Base-by-base conservation (phyloP, 30 jellyfish, hydroid and myxozoan species). In the Aurelia sp. region DNA sequence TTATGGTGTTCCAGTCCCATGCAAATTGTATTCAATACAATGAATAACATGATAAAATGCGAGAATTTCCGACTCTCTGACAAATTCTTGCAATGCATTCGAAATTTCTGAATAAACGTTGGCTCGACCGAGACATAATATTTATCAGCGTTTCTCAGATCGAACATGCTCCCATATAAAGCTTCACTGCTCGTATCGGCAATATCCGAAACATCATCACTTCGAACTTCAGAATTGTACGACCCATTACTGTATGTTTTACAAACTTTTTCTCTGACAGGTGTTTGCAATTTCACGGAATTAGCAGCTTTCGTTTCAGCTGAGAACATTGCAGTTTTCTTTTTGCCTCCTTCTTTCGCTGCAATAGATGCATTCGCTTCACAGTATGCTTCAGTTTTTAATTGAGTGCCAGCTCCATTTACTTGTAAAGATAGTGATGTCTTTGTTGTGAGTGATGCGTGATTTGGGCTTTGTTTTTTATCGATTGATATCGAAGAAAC, bases 1-100 rank as follows among this genome's bases (percentile, higher is more conserved):
- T 88, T 93, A 52, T 93, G 97, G 72, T 93, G 98, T 38, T 93
- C 98, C 66, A 93, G 72, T 47, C 96, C 98, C 98, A 93, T 93
- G 91, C 98, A 93, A 41, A 93, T 76, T 20, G 97, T 93, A 66
- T 93, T 93, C 44, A 84, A 27, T 10, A 93, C 85, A 15, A 93
- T 93, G 33, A 88, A 82, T 8, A 78, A 30, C 98, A 93, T 93
- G 24, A 93, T 93, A 64, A 93, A 93, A 69, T 76, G 91, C 53
- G 97, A 93, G 79, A 79, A 88, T 47, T 87, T 81, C 40, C 91
- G 85, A 68, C 98, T 93, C 76, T 93, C 98, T 4, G 97, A 83
- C 48, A 93, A 33, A 17, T 78, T 82, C 80, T 87, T 93, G 83
- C 97, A 87, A 71, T 73, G 64, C 68, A 73, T 86, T 40, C 97